Conservation (phyloP, 2,888 invertebrate species). For the Drosophila rubida region DNA sequence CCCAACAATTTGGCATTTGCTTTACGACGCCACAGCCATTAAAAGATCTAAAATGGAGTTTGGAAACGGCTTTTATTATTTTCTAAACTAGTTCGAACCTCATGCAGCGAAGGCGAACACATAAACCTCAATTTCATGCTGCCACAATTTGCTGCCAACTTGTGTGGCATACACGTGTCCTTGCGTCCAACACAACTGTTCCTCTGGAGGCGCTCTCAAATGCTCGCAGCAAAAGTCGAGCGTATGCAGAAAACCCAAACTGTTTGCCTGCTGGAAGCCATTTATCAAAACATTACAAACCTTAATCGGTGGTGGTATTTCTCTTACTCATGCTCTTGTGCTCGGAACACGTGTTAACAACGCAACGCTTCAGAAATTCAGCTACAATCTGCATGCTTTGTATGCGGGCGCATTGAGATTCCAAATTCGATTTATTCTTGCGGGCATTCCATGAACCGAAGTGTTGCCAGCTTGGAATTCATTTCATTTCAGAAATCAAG, state of each 20-base stretch:
- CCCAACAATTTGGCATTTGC: not conserved
- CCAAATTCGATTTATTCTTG: too few species aligned
- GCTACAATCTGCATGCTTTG: too few species aligned
- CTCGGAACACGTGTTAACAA: slow-evolving; percentile 69
- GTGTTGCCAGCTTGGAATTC: too few species aligned
- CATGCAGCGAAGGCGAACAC: too few species aligned
- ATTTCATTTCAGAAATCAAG: too few species aligned
- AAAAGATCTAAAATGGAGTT: slow-evolving; percentile 2
- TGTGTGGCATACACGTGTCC: not conserved
- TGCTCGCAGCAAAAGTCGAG: not conserved
- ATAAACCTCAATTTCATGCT: not conserved
- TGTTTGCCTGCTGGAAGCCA: slow-evolving; percentile 46
- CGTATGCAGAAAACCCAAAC: slow-evolving; percentile 22
- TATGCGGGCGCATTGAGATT: too few species aligned
- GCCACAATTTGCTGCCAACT: not conserved
- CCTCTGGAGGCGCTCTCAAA: slow-evolving; percentile 13
- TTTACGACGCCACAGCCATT: not conserved
- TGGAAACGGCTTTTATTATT: not conserved
- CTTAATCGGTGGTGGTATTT: slow-evolving; percentile 57
- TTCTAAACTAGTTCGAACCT: not conserved
- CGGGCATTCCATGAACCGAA: too few species aligned
- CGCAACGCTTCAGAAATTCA: too few species aligned
- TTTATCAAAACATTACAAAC: slow-evolving; percentile 67
- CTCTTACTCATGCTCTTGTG: slow-evolving; percentile 45
- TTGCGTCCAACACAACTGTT: slow-evolving; percentile 27